Percentiles rank a stretch among this genome's conserved stretches.
These are phyloP conservation scores for Diarsia brunnea DNA, from an alignment of 2,888 invertebrate species.

Conservation along the genomic window DNA sequence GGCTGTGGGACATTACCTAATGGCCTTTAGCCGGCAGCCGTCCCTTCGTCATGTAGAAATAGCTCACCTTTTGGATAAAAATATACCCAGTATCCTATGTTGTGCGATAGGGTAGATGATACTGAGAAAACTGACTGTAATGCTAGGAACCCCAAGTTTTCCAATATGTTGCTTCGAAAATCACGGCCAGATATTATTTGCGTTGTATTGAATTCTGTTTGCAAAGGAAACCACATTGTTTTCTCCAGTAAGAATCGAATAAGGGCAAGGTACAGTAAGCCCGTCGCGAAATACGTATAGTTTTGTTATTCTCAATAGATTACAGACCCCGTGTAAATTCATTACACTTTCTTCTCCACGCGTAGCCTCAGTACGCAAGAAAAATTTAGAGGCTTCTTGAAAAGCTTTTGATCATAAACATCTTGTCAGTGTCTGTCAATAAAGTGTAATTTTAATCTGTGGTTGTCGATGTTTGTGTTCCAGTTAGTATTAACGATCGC, in stretches of 20 bases:
- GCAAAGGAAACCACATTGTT: conserved; percentile 13
- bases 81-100: conserved; percentile 39
- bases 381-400: conserved; percentile 27
- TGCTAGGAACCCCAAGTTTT: not conserved
- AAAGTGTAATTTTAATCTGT: conserved; percentile 61
- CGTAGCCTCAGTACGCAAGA: conserved; percentile 13
- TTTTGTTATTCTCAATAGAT: conserved; percentile 36
- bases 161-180: conserved; percentile 20
- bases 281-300: conserved; percentile 10
- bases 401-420: conserved; percentile 55
- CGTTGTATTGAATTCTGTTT: conserved; percentile 18
- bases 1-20: conserved; percentile 68
- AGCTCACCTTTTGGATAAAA: conserved; percentile 74
- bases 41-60: conserved; percentile 80
- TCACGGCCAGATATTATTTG: conserved; percentile 10
- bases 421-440: conserved; percentile 60
- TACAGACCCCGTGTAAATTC: conserved; percentile 39
- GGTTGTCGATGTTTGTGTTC: conserved; percentile 67
- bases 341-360: conserved; percentile 43
- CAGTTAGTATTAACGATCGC: conserved; percentile 74
- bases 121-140: conserved; percentile 5
- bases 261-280: conserved; percentile 19
- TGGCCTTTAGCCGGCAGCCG: conserved; percentile 78
- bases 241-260: not conserved
- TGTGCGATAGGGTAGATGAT: conserved; percentile 4